Base-by-base conservation (phyloP, 2,888 invertebrate genomes). In the Cheilosia grossa region DNA sequence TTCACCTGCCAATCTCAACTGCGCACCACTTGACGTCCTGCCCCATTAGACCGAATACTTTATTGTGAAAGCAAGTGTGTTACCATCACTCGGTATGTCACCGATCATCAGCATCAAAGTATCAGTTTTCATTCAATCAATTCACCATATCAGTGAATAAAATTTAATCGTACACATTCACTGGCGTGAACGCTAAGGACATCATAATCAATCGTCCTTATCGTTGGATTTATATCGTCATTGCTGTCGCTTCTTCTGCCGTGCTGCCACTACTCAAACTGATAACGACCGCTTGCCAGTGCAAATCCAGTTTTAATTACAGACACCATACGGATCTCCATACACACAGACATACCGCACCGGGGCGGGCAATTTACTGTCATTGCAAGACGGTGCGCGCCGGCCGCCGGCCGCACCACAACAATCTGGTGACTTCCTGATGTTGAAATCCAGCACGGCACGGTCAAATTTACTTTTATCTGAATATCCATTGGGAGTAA, bases 381-480 rank as follows among this genome's bases (percentile, higher is more conserved):
- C 78, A 78, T 61, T 72, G 47, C 73, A 73, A 10, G 75, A 58
- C 59, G 58, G 37, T 37, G 13, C 10, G 10, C 17, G 7, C n/a
- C 17, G 44, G 15, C 17, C 44, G 44, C 3, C 7, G 7, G 44
- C 3, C 7, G 7, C 44, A 17, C 7, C 6, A 17, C n/a, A 9
- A 58, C 73, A 13, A 10, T 27, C 51, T 44, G 72, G 59, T 85
- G 75, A 85, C 85, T 81, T 85, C 81, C 81, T 85, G 81, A 77
- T 81, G 67, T 51, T 67, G 81, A 85, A 85, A 77, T 77, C 72
- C 77, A 42, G 72, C 80, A 66, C 66, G 59, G 49, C 42, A n/a
- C 56, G 40, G 51, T 85, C 66, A 81, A 81, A 85, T 77, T 85
- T 75, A 67, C 81, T 67, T 85, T 85, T 85, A 85, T 85, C 85